Base-by-base conservation (phyloP, 2,113 vertebrate genomes). In the Chlamydotis undulata region DNA sequence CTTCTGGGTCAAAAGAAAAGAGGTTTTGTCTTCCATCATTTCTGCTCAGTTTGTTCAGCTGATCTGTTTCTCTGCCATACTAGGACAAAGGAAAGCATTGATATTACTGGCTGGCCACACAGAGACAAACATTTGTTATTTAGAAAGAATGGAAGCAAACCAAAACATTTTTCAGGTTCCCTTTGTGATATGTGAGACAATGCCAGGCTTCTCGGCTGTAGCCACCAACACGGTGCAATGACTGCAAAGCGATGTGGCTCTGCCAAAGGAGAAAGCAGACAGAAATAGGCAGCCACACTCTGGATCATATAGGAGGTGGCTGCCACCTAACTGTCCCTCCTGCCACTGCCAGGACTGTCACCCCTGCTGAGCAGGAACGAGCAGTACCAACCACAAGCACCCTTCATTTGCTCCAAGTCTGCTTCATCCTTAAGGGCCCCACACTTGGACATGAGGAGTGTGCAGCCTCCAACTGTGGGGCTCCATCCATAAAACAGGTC, bases 1-100 rank as follows among this genome's bases (percentile, higher is more conserved):
- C 99, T 93, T 99, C 99, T 3, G 99, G 98, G 91, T 99, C 99
- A 5, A 99, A 98, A 68, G 98, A 98, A 95, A 99, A 99, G 71
- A 99, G 98, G 95, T 99, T 99, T 92, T 98, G 99, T 95, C 99
- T 98, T 94, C 98, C 98, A 65, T 99, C 99, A 21, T 98, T 99
- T 95, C 99, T 98, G 97, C 98, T 99, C 85, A 99, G 98, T 97
- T 99, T 99, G 97, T 99, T 99, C 85, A 99, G 97, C 92, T 99
- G 99, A 83, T 99, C 99, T 5, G 99, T 99, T 98, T 99, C 99
- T 98, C 99, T 98, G 91, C 98, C 98, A 2, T 99, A 99, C 99
- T 99, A 96, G 55, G 57, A 97, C 49, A 96, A 92, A 97, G 80
- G n/a, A 96, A 85, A 81, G 59, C 77, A 81, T 26, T 39, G 65